Evolutionary conservation across 2,113 vertebrate genomes (phyloP).

Genomic region (Probosciger aterrimus): DNA sequence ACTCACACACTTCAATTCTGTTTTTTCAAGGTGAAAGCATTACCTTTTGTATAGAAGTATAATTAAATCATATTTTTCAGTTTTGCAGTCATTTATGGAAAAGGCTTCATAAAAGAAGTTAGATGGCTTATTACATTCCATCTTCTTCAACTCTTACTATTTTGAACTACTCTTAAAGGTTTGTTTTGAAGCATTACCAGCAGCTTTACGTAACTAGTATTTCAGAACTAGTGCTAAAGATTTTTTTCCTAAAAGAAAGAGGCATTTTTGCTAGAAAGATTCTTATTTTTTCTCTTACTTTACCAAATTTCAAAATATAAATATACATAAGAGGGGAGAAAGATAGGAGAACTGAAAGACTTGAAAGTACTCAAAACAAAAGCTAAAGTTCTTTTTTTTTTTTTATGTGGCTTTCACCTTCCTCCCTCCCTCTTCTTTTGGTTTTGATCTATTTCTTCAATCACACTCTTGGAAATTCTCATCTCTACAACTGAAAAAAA

Average conservation of each 20-base stretch:
- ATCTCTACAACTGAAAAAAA: neutral
- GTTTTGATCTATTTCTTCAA: neutral
- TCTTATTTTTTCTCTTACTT: neutral
- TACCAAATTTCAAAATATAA: neutral
- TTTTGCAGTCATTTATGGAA: neutral
- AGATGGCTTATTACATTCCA: neutral
- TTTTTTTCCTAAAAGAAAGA: neutral
- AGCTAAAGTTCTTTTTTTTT: neutral
- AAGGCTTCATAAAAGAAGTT: neutral
- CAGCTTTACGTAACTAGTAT: neutral
- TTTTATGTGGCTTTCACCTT: neutral
- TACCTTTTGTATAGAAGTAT: neutral
- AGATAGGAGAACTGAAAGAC: neutral
- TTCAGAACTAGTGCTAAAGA: neutral
- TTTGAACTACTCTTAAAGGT: neutral
- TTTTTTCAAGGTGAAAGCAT: neutral
- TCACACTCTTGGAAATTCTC: neutral
- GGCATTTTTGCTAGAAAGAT: neutral
- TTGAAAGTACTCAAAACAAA: neutral
- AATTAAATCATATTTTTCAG: neutral
- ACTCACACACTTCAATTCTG: neutral
- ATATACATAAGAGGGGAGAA: neutral
- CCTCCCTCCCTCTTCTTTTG: neutral
- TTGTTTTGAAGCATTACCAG: neutral
- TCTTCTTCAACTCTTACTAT: neutral